Evolutionary conservation across 2,888 invertebrate genomes (phyloP), one percentile per base, ranked within the genome.

Genomic region (Catotricha subobsoleta): DNA sequence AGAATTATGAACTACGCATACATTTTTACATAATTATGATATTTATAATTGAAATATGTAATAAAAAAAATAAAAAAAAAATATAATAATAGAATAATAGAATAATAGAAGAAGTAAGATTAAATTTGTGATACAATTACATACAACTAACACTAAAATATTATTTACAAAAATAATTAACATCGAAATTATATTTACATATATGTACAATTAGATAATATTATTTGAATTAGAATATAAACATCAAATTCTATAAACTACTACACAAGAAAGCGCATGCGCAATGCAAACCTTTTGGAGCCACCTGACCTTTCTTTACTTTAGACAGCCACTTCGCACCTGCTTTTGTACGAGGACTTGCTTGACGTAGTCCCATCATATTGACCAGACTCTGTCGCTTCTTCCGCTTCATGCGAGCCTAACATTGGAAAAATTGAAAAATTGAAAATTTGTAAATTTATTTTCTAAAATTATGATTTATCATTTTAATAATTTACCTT

Each of bases 261-360:
- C 25, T 25, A 25, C 25, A 25, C 25, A 6, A 25, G 39, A 39
- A 42, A 42, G 42, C 42, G 12, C 42, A 42, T 42, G 42, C 42
- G 43, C 35, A 27, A 39, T 41, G 39, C 43, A 43, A 43, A 43
- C 72, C 72, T 65, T 80, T 80, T 18, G 80, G 81, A 21, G 73
- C 80, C 41, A 82, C 79, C 62, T 83, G 82, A 47, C 80, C 80
- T 56, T 84, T 80, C 59, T 83, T 84, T 51, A 86, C 81, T 62
- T 86, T 86, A 39, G 84, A 80, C 44, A 87, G 66, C 86, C 87
- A 87, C 56, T 86, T 87, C 49, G 81, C 80, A 27, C 86, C 86
- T 52, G 86, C 84, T 62, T 83, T 86, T 9, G 84, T 80, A 44
- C 86, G 69, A 10, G 86, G 82, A 53, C 84, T 84, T 60, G 84